Evolutionary conservation across 1,140 invertebrate species (phyloP).

Genomic region (Octopus bimaculoides): DNA sequence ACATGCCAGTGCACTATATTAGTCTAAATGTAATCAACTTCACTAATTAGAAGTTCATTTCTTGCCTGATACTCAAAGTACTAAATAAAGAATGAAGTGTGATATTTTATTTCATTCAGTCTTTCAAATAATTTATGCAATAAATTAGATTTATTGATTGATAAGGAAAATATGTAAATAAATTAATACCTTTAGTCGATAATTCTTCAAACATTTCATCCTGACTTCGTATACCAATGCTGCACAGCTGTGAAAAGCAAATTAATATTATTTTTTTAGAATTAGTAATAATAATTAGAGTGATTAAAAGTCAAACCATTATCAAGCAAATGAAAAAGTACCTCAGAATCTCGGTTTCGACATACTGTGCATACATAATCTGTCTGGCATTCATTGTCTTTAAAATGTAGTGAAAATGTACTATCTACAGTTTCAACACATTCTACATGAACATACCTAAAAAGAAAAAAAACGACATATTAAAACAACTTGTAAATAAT

Average conservation of each 20-base stretch:
- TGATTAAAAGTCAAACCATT: neutral
- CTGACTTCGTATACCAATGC: neutral
- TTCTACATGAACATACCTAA: conserved; percentile 85
- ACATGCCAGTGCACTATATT: too few relatives aligned
- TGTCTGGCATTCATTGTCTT: conserved; percentile 77
- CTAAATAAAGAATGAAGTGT: too few relatives aligned
- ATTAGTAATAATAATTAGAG: too few relatives aligned
- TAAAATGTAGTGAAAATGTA: conserved; percentile 67
- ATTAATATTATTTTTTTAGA: too few relatives aligned
- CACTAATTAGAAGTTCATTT: too few relatives aligned
- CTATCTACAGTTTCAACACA: conserved; percentile 88
- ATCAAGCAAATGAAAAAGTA: conserved; percentile 15
- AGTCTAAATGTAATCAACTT: too few relatives aligned
- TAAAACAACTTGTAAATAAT: neutral
- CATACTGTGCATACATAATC: conserved; percentile 87
- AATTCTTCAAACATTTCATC: conserved; percentile 13
- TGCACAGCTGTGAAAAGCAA: too few relatives aligned
- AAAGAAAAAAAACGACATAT: conserved; percentile 27
- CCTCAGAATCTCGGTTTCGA: conserved; percentile 62
- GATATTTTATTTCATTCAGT: too few relatives aligned
- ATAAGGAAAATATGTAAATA: too few relatives aligned
- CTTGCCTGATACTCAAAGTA: too few relatives aligned
- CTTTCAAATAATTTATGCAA: too few relatives aligned
- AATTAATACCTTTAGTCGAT: neutral
- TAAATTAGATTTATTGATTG: too few relatives aligned